Evolutionary conservation across 30 jellyfish, hydroid and myxozoan genomes (phyloP).

Genomic region (Catostylus mosaicus): DNA sequence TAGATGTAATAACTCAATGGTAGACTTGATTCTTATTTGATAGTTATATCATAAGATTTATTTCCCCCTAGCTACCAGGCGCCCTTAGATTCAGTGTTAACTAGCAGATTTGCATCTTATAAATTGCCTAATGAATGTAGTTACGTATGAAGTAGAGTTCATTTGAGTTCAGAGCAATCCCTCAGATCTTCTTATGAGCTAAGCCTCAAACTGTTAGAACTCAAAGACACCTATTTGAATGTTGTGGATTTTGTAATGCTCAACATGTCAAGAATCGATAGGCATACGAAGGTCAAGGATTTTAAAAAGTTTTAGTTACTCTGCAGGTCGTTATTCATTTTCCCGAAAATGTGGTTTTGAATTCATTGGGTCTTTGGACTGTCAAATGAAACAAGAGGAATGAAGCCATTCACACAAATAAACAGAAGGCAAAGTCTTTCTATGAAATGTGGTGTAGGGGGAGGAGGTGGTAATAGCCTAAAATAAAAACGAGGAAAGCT

Average conservation of each 20-base stretch:
- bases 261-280: slow-evolving; percentile 27
- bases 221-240: slow-evolving; percentile 37
- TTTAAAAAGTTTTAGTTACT: not conserved
- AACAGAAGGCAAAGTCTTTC: too few relatives aligned
- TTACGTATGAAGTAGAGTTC: slow-evolving; percentile 36
- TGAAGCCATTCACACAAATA: too few relatives aligned
- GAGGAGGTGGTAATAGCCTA: too few relatives aligned
- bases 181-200: slow-evolving; percentile 61
- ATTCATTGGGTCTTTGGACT: too few relatives aligned
- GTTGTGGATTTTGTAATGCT: slow-evolving; percentile 30
- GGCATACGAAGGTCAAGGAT: slow-evolving; percentile 21
- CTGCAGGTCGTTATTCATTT: not conserved
- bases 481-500: too few relatives aligned
- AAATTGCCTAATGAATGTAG: slow-evolving; percentile 20
- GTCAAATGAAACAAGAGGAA: too few relatives aligned
- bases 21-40: too few relatives aligned
- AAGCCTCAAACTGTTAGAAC: slow-evolving; percentile 47
- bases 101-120: slow-evolving; percentile 29
- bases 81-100: not conserved
- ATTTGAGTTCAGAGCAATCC: slow-evolving; percentile 26
- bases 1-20: too few relatives aligned
- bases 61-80: slow-evolving; percentile 19
- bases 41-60: too few relatives aligned
- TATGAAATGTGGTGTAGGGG: too few relatives aligned
- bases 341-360: not conserved